Base-by-base conservation (phyloP, 2,888 invertebrate species). In the Danaus chrysippus region DNA sequence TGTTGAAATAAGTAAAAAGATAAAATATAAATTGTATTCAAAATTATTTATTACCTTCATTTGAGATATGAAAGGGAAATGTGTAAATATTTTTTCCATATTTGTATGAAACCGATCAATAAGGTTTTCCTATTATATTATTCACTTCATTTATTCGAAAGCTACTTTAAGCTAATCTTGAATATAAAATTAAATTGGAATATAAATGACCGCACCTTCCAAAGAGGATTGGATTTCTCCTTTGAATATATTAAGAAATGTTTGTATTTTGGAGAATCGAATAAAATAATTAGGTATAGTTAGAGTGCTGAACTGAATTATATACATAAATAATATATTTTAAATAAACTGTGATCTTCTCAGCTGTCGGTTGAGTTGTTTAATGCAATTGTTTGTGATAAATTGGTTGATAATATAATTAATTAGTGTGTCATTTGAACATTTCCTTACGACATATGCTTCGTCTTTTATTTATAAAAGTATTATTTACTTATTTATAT, bases 111-210 rank as follows among this genome's bases (percentile, higher is more conserved):
- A 13, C 15, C 15, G 13, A 15, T 46, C 13, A 46, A 2, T 46
- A 46, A 8, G 13, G 9, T 10, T 3, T 43, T 43, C 43, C 43
- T 43, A 43, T 43, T n/a, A n/a, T n/a, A 10, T n/a, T 13, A 46
- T 46, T 46, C 46, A 46, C n/a, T n/a, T 46, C 15, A 46, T 46
- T 46, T 15, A 46, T 46, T 46, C 6, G 46, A 11, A 46, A 46
- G 46, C 46, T 46, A 15, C 46, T 46, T 46, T 46, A 46, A 46
- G 46, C 46, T 46, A 46, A 46, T 46, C 46, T 46, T 46, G 46
- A 46, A 46, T 46, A 15, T 46, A 46, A 46, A 46, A 46, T 46
- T 46, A 46, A 46, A 46, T 46, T 46, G 13, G 46, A 46, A 46
- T 46, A 46, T 15, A 46, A 46, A 46, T 46, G 46, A 15, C 46